Evolutionary conservation across 2,888 invertebrate species (phyloP), one percentile per base, ranked within the genome.

Genomic region (Dynastes maya): DNA sequence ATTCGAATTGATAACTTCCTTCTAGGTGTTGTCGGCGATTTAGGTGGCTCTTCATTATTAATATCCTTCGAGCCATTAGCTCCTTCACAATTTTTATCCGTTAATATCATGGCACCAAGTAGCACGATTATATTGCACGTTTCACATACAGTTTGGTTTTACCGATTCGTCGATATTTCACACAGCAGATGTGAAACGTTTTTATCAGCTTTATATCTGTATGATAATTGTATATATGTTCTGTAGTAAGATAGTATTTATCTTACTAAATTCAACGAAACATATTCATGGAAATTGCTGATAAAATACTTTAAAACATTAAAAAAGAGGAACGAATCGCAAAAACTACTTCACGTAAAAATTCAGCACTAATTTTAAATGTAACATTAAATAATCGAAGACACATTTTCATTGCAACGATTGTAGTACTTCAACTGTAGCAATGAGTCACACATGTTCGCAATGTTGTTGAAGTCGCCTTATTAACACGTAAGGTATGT

Each of bases 11-110:
- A 85, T 63, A 85, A 81, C 79, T 85, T 86, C 76, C 86, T 84
- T 37, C 83, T 79, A 1, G 83, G 82, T 51, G 80, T 78, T n/a
- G 81, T 79, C 1, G 81, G 91, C 85, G 92, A 89, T 86, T 95
- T 92, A 76, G 92, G 91, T 83, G 92, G 92, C 40, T 79, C 63
- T 61, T 77, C 70, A 49, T 74, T 45, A 13, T 61, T 61, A 45
- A 74, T 61, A 74, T 16, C 72, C 11, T 74, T 61, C 1, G 72
- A 13, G 11, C 61, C 16, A 45, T 29, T 27, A 45, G 61, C 27
- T 61, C 45, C 72, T 22, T 74, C 72, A 74, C 61, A 45, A 61
- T 74, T 74, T 40, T 45, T 74, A 61, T 74, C 22, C 32, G 72
- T 74, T 61, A 74, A 27, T 37, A 74, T 61, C 72, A 74, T 74